phyloP scores from a whole-genome alignment of 2,797 vertebrate genomes.

The Valencia hispanica region DNA sequence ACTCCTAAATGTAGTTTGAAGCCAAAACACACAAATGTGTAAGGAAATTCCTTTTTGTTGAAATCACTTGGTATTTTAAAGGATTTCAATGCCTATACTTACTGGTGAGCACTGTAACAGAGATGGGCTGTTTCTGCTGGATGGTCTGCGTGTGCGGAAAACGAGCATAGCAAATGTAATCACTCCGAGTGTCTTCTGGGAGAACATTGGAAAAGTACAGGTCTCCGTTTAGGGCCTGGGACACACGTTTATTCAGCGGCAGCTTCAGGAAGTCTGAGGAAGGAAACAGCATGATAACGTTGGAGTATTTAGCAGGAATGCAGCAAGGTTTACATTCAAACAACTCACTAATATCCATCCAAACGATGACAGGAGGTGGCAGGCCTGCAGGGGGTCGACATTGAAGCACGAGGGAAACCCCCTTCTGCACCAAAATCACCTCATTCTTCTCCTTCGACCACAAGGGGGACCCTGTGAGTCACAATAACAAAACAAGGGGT shows the following conservation, averaged over 20 bases:
- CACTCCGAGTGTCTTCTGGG: conserved; percentile 88
- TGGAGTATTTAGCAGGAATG: background rate
- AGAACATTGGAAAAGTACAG: conserved; percentile 96
- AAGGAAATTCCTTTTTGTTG: background rate
- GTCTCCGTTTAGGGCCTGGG: conserved; percentile 94
- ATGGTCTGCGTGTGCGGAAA: conserved; percentile 98
- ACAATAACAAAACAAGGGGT: background rate
- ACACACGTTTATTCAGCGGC: conserved; percentile 89
- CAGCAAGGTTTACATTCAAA: background rate
- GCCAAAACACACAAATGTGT: background rate
- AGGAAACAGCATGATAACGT: background rate
- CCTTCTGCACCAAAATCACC: conserved; percentile 85
- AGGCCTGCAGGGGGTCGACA: conserved; percentile 93
- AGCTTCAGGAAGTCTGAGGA: conserved; percentile 90
- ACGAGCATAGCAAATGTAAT: conserved; percentile 98
- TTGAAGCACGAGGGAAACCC: conserved; percentile 88
- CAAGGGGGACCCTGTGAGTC: conserved; percentile 90
- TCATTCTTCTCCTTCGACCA: conserved; percentile 97
- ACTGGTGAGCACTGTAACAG: conserved; percentile 92
- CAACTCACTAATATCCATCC: conserved; percentile 98
- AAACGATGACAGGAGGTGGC: conserved; percentile 96
- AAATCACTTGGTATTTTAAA: background rate
- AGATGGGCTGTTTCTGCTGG: conserved; percentile 99
- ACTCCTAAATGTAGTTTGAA: background rate
- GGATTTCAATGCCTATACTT: conserved; percentile 57